Evolutionary conservation across 2,113 vertebrate species (phyloP).

Genomic region (Mohoua ochrocephala): DNA sequence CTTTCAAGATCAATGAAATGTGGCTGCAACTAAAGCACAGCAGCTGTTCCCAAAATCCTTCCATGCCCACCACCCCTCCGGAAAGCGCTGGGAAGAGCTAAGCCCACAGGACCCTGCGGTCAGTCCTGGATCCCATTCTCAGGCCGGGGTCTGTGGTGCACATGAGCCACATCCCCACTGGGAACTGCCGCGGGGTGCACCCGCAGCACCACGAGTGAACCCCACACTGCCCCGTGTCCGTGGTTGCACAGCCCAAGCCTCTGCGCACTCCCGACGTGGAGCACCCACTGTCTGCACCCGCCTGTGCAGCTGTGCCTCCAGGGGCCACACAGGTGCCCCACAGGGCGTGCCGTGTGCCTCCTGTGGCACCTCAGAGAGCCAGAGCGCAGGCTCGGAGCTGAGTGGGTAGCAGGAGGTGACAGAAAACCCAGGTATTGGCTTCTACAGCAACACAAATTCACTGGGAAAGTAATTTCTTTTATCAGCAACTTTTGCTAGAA

Average conservation of each 20-base stretch:
- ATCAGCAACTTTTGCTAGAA: not conserved
- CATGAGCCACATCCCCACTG: not conserved
- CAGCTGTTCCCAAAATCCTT: not conserved
- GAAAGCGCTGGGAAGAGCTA: not conserved
- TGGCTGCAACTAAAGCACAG: not conserved
- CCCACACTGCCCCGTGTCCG: accelerated
- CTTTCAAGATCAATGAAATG: not conserved
- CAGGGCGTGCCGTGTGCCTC: accelerated
- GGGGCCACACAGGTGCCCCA: not conserved
- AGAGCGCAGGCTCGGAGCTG: not conserved
- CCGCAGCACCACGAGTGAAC: accelerated
- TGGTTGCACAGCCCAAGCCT: accelerated
- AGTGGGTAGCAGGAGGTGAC: accelerated
- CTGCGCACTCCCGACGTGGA: accelerated
- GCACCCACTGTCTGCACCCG: not conserved
- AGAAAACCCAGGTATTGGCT: not conserved
- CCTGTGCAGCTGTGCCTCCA: not conserved
- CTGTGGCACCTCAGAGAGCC: accelerated
- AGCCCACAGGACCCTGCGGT: accelerated
- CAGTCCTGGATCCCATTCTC: not conserved
- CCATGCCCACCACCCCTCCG: accelerated
- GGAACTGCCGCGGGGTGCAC: accelerated
- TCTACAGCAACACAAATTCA: not conserved
- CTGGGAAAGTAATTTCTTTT: not conserved
- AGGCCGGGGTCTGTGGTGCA: not conserved